phyloP scores from a whole-genome alignment of 1,140 invertebrate genomes.

The Euglossa dilemma region DNA sequence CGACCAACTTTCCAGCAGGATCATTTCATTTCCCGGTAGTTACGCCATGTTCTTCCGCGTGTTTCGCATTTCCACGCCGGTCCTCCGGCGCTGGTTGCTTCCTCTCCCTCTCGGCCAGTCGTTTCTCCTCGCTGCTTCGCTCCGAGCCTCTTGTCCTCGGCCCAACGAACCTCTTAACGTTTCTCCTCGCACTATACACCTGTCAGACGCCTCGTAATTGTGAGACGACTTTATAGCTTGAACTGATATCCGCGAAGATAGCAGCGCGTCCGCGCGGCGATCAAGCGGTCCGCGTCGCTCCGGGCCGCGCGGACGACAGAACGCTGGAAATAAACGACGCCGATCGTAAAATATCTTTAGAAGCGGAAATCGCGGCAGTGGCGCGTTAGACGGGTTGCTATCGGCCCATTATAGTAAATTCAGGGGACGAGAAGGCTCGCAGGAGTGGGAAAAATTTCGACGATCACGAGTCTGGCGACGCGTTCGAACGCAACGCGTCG shows the following conservation, averaged over 20 bases:
- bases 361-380: neutral
- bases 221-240: conserved; percentile 66
- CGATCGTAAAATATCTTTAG: conserved; percentile 45
- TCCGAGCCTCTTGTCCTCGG: conserved; percentile 44
- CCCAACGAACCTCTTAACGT: conserved; percentile 64
- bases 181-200: conserved; percentile 64
- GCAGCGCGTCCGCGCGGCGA: conserved; percentile 36
- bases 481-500: too few relatives aligned
- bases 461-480: too few relatives aligned
- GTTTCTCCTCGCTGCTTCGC: conserved; percentile 43
- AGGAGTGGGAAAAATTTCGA: neutral
- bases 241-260: conserved; percentile 62
- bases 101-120: conserved; percentile 1
- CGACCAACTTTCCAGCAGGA: neutral
- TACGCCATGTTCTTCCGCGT: conserved; percentile 43
- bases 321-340: conserved; percentile 20
- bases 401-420: neutral
- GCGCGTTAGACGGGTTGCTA: neutral
- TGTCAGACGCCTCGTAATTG: conserved; percentile 67
- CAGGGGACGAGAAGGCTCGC: neutral
- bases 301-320: conserved; percentile 29
- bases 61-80: conserved; percentile 49
- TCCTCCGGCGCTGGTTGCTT: conserved; percentile 19
- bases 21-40: conserved; percentile 9
- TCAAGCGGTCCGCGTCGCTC: conserved; percentile 41